Percentiles rank a stretch among this genome's conserved stretches.
Conservation (phyloP, 2,888 invertebrate genomes). For the Drosophila phalerata region DNA sequence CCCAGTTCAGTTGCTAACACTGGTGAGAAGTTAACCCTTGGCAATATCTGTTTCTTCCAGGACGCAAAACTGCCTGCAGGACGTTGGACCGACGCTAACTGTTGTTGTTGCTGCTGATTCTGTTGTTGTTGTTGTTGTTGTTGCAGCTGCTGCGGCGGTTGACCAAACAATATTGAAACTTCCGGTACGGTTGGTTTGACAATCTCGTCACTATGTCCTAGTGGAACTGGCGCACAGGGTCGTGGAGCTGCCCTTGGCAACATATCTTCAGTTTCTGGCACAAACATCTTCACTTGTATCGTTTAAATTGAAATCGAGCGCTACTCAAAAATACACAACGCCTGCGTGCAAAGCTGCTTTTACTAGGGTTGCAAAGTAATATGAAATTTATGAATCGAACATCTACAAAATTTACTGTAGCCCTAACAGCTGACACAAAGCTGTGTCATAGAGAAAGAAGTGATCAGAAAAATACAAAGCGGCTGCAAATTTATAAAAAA, state of each 20-base stretch:
- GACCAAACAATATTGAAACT: constrained; percentile 75
- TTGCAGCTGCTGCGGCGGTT: constrained; percentile 52
- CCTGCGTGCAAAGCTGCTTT: constrained; percentile 28
- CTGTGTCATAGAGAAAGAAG: constrained; percentile 19
- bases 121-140: constrained; percentile 24
- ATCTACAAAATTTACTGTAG: constrained; percentile 18
- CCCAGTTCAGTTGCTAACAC: constrained; percentile 59
- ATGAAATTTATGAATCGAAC: background rate
- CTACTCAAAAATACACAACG: constrained; percentile 19
- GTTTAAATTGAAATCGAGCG: constrained; percentile 66
- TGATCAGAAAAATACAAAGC: background rate
- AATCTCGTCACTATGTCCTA: constrained; percentile 51
- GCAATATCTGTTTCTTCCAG: constrained; percentile 83
- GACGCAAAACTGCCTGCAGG: constrained; percentile 66
- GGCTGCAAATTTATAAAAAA: background rate
- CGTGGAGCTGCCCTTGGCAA: constrained; percentile 82
- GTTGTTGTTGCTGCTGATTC: constrained; percentile 28
- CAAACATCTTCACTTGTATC: constrained; percentile 68
- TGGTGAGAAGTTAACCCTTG: constrained; percentile 74
- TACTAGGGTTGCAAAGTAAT: constrained; percentile 5
- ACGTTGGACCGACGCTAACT: constrained; percentile 32
- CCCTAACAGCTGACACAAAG: constrained; percentile 35
- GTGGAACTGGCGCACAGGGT: constrained; percentile 65
- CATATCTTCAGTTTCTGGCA: constrained; percentile 83
- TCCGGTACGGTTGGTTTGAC: constrained; percentile 74